A percentile compares a stretch with the other conserved stretches of the same genome.
Evolutionary conservation across 2,888 invertebrate genomes (phyloP).

Genomic region (Andrena praecox): DNA sequence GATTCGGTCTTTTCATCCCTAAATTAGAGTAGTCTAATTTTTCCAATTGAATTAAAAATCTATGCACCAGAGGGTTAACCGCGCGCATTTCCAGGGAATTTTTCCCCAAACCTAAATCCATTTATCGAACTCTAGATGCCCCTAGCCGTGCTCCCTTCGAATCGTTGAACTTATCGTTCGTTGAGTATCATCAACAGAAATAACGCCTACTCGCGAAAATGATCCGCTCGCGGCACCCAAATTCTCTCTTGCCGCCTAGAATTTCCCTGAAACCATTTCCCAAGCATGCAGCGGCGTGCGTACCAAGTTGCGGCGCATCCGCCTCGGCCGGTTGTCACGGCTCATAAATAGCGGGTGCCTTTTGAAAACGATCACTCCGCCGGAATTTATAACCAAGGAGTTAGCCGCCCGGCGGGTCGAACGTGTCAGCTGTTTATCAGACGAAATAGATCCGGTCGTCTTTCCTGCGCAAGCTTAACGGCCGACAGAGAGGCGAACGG

Average conservation of each 20-base stretch:
- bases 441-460: constrained; percentile 67
- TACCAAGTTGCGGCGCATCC: neutral
- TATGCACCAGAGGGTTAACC: too few relatives aligned
- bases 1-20: too few relatives aligned
- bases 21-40: too few relatives aligned
- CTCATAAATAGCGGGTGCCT: constrained; percentile 49
- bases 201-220: too few relatives aligned
- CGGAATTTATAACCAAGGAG: constrained; percentile 58
- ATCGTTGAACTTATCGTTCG: too few relatives aligned
- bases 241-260: neutral
- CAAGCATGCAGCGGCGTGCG: neutral
- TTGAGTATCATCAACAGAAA: neutral
- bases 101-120: too few relatives aligned
- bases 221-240: too few relatives aligned
- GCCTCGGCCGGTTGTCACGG: constrained; percentile 28
- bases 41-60: too few relatives aligned
- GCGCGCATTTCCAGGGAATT: too few relatives aligned
- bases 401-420: constrained; percentile 41
- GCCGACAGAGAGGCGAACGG: constrained; percentile 46
- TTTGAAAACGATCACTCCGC: constrained; percentile 44
- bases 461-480: constrained; percentile 41
- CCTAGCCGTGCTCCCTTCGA: too few relatives aligned
- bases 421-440: constrained; percentile 66
- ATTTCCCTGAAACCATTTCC: constrained; percentile 3
- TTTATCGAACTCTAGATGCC: neutral